Evolutionary conservation across 2,888 invertebrate species (phyloP).

Genomic region (Hirtodrosophila histrioides): DNA sequence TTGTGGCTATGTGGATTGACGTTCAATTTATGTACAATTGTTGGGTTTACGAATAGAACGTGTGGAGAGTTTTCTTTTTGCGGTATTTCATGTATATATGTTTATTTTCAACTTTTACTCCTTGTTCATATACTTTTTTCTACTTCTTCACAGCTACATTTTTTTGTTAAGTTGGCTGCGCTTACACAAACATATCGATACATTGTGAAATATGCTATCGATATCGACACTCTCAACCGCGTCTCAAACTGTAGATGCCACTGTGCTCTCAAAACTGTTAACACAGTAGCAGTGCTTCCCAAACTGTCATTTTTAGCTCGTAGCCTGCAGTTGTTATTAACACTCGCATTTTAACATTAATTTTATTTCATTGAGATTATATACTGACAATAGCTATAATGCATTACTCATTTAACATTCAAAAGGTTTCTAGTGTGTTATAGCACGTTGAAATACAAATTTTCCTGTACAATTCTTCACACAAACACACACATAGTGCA

Average conservation of each 20-base stretch:
- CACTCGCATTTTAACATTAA: background rate
- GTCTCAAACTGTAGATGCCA: conserved; percentile 45
- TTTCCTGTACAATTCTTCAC: conserved; percentile 25
- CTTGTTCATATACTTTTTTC: conserved; percentile 61
- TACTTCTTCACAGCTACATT: conserved; percentile 60
- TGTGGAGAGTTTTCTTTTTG: conserved; percentile 24
- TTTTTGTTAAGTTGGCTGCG: conserved; percentile 58
- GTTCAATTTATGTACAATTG: conserved; percentile 43
- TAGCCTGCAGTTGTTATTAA: background rate
- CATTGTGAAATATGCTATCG: conserved; percentile 22
- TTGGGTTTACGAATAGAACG: conserved; percentile 26
- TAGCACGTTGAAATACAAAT: conserved; percentile 14
- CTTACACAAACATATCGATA: conserved; percentile 57
- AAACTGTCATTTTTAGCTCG: conserved; percentile 36
- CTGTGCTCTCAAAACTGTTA: conserved; percentile 19
- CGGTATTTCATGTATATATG: conserved; percentile 34
- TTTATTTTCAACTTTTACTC: conserved; percentile 57
- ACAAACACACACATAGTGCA: conserved; percentile 17
- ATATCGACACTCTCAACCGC: conserved; percentile 37
- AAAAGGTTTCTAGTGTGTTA: background rate
- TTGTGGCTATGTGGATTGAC: conserved; percentile 22
- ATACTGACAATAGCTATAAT: background rate
- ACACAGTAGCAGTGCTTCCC: conserved; percentile 10
- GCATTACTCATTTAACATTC: background rate
- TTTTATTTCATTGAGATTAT: background rate